These are phyloP conservation scores for Acanthopleura granulata DNA, from an alignment of 2,888 invertebrate genomes.

Conservation along the genomic window DNA sequence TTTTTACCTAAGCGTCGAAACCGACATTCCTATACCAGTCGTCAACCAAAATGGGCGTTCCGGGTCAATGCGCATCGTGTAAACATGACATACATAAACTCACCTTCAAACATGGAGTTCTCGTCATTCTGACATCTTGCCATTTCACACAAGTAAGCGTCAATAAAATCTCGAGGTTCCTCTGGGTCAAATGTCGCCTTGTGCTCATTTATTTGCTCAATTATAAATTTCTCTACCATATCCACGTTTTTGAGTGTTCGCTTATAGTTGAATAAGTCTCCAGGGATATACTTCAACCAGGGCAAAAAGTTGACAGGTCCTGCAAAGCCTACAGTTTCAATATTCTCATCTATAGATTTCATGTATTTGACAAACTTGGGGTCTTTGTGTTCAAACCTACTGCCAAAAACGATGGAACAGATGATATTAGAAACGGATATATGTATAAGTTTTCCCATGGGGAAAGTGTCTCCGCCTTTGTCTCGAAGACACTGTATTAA, in stretches of 20 bases:
- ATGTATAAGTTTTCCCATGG: neutral
- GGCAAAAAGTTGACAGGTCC: conserved; percentile 23
- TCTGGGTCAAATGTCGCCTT: conserved; percentile 28
- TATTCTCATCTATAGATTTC: neutral
- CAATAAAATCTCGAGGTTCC: conserved; percentile 43
- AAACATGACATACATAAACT: no score
- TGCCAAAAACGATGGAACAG: conserved; percentile 9
- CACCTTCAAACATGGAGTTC: no score
- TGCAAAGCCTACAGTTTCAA: neutral
- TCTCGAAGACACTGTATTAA: neutral
- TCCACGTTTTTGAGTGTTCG: conserved; percentile 32
- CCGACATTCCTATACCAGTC: no score
- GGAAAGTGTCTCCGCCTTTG: neutral
- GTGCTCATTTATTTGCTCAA: conserved; percentile 29
- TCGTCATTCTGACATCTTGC: neutral
- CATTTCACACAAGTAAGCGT: conserved; percentile 44
- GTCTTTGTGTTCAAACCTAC: neutral
- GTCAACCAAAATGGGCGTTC: no score
- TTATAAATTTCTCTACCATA: conserved; percentile 33
- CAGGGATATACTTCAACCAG: conserved; percentile 33
- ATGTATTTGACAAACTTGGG: neutral
- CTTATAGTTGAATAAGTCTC: conserved; percentile 36
- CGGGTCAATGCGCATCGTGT: no score
- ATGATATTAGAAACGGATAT: neutral
- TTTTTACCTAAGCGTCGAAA: no score